phyloP scores from a whole-genome alignment of 1,140 invertebrate species.

The Macrobrachium rosenbergii region DNA sequence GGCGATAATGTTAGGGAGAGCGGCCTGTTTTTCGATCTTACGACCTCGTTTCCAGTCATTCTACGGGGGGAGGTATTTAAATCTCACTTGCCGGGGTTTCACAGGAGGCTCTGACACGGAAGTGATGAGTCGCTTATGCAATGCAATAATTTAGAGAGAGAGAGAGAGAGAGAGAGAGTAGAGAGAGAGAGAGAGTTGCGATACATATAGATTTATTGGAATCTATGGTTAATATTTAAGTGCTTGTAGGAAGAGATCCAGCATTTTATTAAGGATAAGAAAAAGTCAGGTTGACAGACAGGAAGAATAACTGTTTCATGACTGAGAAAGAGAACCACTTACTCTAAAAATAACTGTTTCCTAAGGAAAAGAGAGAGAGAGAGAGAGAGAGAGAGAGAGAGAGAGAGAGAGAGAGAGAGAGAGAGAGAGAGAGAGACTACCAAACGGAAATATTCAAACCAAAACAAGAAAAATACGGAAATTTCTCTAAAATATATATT shows the following conservation, averaged over 20 bases:
- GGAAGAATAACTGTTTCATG: too few relatives aligned
- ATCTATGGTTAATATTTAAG: background rate
- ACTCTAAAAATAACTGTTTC: too few relatives aligned
- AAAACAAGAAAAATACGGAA: background rate
- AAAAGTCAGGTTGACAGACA: background rate
- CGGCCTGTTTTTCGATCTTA: too few relatives aligned
- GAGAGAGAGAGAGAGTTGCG: background rate
- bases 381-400: conserved; percentile 17
- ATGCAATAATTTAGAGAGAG: background rate
- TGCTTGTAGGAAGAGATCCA: background rate
- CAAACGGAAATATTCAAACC: background rate
- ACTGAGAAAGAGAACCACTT: too few relatives aligned
- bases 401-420: conserved; percentile 20
- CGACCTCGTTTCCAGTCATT: too few relatives aligned
- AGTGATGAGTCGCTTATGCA: too few relatives aligned
- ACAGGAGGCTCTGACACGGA: too few relatives aligned
- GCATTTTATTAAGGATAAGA: background rate
- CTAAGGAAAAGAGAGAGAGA: background rate
- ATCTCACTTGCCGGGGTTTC: too few relatives aligned
- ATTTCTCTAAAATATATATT: background rate
- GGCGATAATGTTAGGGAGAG: too few relatives aligned
- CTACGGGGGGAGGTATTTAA: too few relatives aligned
- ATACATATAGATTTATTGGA: background rate
- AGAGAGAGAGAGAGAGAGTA: conserved; percentile 9
- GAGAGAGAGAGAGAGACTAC: conserved; percentile 14